A percentile compares a stretch with the other conserved stretches of the same genome.
Evolutionary conservation across 2,797 vertebrate genomes (phyloP).

Genomic region (Falco berigora): DNA sequence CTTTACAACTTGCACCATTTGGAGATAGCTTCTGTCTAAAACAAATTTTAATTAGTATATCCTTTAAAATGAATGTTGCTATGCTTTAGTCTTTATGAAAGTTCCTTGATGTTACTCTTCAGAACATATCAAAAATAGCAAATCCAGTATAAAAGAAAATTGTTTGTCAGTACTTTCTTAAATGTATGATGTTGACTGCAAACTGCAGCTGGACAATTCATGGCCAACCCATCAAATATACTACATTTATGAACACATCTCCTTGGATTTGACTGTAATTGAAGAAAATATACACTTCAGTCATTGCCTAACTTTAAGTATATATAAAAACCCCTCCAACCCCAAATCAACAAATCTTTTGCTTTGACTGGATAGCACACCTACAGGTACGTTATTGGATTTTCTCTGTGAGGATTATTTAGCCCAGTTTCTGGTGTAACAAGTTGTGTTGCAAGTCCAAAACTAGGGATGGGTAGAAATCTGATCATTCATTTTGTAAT

Average conservation of each 20-base stretch:
- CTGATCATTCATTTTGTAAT: background rate
- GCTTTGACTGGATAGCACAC: background rate
- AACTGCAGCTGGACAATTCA: background rate
- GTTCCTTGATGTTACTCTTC: background rate
- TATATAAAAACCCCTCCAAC: background rate
- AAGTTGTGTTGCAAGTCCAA: background rate
- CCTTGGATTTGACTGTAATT: background rate
- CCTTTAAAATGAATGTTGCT: background rate
- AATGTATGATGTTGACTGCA: background rate
- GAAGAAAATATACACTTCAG: background rate
- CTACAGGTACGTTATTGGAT: background rate
- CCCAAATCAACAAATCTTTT: background rate
- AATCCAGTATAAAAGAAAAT: background rate
- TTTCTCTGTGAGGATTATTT: background rate
- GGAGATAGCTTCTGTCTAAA: background rate
- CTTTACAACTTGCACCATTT: background rate
- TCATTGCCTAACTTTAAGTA: background rate
- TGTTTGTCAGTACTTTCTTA: background rate
- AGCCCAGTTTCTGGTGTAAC: background rate
- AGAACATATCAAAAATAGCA: background rate
- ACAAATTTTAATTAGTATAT: background rate
- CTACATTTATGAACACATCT: background rate
- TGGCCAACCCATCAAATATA: background rate
- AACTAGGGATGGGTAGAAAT: background rate
- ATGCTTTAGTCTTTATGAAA: background rate